Base-by-base conservation (phyloP, 2,113 vertebrate species). In the Todiramphus chloris region DNA sequence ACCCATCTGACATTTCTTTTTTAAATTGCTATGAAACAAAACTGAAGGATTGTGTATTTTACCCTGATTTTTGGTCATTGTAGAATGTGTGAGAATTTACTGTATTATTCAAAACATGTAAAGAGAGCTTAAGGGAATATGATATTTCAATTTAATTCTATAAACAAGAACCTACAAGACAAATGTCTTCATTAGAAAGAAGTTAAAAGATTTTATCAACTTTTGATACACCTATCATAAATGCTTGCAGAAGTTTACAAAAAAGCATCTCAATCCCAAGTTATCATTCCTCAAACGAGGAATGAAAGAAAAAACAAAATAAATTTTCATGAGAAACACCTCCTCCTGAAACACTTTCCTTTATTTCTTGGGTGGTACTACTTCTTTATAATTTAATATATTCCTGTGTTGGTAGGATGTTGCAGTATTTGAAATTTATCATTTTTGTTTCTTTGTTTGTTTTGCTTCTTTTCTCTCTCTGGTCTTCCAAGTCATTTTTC, bases 111-210 rank as follows among this genome's bases (percentile, higher is more conserved):
- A 78, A 72, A 76, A 43, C 10, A 64, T 5, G 5, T 20, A 75
- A 86, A 56, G 7, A 9, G 11, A 90, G 18, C 1, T 0, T 10
- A 59, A 51, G 13, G 13, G 12, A 89, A 68, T 67, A 81, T 62
- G 39, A 74, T 56, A 94, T 69, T 93, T 85, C 44, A 72, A 30
- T 67, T 68, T 72, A 72, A 70, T 92, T 90, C 41, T n/a, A 50
- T 74, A 77, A 93, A 73, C 23, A 88, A 73, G 39, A 76, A 55
- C 3, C 5, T 41, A 60, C 44, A 64, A 28, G 44, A 90, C 39
- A 76, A 92, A 83, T 60, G 3, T 16, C 8, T 78, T 96, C n/a
- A 67, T 95, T 75, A 91, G 20, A 92, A 89, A 78, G 16, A 51
- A 84, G 18, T 35, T 5, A 59, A 80, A 75, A 87, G 9, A 78